Evolutionary conservation across 2,113 vertebrate species (phyloP), one percentile per base, ranked within the genome.

Genomic region (Salvelinus fontinalis): DNA sequence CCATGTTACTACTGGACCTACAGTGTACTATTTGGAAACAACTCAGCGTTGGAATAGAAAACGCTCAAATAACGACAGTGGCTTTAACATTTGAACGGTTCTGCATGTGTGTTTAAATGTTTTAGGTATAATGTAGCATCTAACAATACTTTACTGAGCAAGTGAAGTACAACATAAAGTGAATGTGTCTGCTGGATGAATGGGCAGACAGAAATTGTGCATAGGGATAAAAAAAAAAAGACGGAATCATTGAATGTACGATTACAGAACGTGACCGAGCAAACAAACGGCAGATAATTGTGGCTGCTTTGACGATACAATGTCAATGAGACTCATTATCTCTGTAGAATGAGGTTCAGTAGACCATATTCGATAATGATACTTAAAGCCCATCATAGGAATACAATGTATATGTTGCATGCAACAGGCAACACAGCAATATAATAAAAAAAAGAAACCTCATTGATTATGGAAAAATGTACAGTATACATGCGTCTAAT

Each of bases 211-310:
- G 57, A 9, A 4, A 67, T 77, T 74, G 75, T 60, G 69, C 67
- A 9, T 39, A 9, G 8, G 76, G 64, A 74, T 75, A 78, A 65
- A 83, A 80, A 80, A 80, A 80, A 80, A 77, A 79, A 48, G 77
- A 78, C 62, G 2, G 9, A 71, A 77, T 83, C 82, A 86, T 82
- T 82, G 22, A 86, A 76, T 64, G 71, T 18, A 68, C 62, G 31
- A 70, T 79, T 77, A 79, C 70, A 39, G 78, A 79, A 83, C 16
- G 66, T 73, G 80, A 84, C 68, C 44, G 75, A 77, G 80, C 81
- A 87, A 90, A 85, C 83, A 82, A 84, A 84, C 76, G 83, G 74
- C 70, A 73, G 77, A 84, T 83, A 86, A 87, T 89, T 77, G 83
- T 73, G 54, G 69, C 83, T 79, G 71, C 82, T 83, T 81, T 77